Base-by-base conservation (phyloP, 2,113 vertebrate genomes). In the Cyprinodon variegatus region DNA sequence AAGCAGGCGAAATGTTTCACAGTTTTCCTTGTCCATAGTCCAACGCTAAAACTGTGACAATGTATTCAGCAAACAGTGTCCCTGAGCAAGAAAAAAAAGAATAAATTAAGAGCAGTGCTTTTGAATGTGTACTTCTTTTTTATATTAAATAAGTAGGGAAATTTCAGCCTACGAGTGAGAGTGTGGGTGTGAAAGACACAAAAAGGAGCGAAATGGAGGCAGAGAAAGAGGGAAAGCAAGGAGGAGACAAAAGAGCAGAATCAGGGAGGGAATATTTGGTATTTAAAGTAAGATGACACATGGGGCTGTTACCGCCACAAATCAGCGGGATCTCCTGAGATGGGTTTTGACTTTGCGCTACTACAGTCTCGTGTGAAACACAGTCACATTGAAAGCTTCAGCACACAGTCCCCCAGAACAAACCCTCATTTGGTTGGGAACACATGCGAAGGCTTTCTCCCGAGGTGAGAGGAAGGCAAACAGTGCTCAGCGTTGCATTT, bases 261-360 rank as follows among this genome's bases (percentile, higher is more conserved):
- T n/a, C 65, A 14, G 50, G 59, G 76, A 83, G 85, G 85, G 79
- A 84, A 88, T 61, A 71, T 65, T 43, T 88, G 78, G 80, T 85
- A 79, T 85, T 91, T 88, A 88, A 88, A 85, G 81, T 79, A 89
- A 83, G 84, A 87, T 64, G 83, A 83, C 85, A 90, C 81, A n/a
- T 68, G 85, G 85, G 88, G 87, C 45, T 61, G 74, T 77, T 85
- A 83, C 86, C 82, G 81, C 40, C 74, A 82, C 37, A 64, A 60
- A 77, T 83, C 67, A 70, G 79, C 41, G 37, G 65, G 29, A 59
- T 87, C 87, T 88, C 83, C 50, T 50, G 83, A 87, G 83, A 88
- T 77, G 72, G 67, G 75, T 68, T 57, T 74, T 82, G 79, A 83
- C 80, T 88, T 91, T 74, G 80, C 72, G 77, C 83, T 86, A 88